Evolutionary conservation across 2,797 vertebrate genomes (phyloP).

Genomic region (Loris lydekkerianus): DNA sequence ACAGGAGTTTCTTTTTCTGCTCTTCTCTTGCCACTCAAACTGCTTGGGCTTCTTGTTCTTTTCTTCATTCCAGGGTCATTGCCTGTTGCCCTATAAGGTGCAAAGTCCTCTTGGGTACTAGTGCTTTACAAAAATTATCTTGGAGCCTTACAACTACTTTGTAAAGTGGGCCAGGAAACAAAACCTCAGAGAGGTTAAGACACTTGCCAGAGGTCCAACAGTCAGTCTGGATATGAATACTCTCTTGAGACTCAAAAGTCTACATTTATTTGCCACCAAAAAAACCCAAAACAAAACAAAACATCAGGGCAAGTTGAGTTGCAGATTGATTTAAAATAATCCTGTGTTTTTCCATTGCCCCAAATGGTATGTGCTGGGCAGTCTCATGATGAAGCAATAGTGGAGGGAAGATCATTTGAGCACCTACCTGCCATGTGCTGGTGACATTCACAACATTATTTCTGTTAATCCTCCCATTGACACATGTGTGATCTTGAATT

Average conservation of each 20-base stretch:
- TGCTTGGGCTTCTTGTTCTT: not conserved
- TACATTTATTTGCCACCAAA: not conserved
- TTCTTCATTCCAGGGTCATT: not conserved
- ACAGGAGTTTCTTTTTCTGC: not conserved
- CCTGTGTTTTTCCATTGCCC: not conserved
- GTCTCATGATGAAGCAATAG: not conserved
- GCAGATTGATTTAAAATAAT: not conserved
- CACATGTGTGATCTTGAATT: not conserved
- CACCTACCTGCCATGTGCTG: not conserved
- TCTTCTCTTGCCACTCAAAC: not conserved
- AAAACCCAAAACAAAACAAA: not conserved
- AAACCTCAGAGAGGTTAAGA: conserved; percentile 14
- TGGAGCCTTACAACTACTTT: not conserved
- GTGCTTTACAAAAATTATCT: not conserved
- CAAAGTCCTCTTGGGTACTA: not conserved
- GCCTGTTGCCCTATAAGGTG: not conserved
- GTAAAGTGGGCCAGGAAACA: not conserved
- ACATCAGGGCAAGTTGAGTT: not conserved
- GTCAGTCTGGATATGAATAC: not conserved
- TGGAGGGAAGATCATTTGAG: not conserved
- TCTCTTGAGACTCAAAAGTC: not conserved
- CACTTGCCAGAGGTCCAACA: not conserved
- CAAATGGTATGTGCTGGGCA: not conserved
- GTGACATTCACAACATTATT: not conserved
- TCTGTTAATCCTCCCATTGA: not conserved